Percentiles rank a stretch among this genome's conserved stretches.
phyloP scores from a whole-genome alignment of 35 echinoderm and acorn worm genomes.

The Patiria miniata region DNA sequence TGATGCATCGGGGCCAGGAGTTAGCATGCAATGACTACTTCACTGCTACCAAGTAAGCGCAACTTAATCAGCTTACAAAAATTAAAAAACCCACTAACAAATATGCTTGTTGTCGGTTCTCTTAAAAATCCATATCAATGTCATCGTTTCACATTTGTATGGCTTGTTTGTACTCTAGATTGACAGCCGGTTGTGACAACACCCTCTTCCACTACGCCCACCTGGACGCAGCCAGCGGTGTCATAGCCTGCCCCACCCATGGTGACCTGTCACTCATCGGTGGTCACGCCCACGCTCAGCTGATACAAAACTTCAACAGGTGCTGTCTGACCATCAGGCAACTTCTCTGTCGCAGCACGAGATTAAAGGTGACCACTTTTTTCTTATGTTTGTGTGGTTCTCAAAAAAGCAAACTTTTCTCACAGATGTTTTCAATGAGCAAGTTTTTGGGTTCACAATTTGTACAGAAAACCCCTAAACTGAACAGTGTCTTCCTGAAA shows the following conservation, averaged over 20 bases:
- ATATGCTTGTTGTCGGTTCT: too few species aligned
- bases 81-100: too few species aligned
- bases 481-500: too few species aligned
- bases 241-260: conserved; percentile 66
- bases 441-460: too few species aligned
- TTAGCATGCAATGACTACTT: conserved; percentile 61
- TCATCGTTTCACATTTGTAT: too few species aligned
- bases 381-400: neutral
- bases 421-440: too few species aligned
- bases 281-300: conserved; percentile 63
- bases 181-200: conserved; percentile 86
- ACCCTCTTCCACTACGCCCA: conserved; percentile 89
- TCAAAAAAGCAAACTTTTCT: too few species aligned
- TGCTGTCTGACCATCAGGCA: conserved; percentile 72
- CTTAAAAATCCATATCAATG: too few species aligned
- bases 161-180: conserved; percentile 28
- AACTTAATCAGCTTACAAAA: neutral
- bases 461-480: too few species aligned
- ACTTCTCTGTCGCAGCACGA: conserved; percentile 46
- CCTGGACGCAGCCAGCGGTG: conserved; percentile 61
- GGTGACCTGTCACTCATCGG: conserved; percentile 69
- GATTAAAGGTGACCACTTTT: conserved; percentile 56
- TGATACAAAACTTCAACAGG: conserved; percentile 81
- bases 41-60: conserved; percentile 89
- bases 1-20: conserved; percentile 58